Evolutionary conservation across 2,888 invertebrate genomes (phyloP).

Genomic region (Creontiades dilutus): DNA sequence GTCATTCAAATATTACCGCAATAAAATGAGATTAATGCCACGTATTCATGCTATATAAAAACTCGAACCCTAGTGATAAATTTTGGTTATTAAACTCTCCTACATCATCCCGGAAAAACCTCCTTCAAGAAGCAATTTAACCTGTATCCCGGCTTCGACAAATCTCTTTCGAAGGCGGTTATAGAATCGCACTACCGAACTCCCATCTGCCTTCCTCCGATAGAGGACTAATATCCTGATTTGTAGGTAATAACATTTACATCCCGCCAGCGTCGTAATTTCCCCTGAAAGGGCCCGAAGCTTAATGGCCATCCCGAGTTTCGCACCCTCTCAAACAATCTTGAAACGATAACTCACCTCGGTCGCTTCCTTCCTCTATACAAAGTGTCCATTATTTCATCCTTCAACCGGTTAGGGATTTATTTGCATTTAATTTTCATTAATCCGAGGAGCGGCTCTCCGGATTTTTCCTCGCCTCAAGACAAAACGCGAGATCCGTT

Average conservation of each 20-base stretch:
- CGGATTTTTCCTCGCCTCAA: slow-evolving; percentile 7
- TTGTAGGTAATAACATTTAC: slow-evolving; percentile 66
- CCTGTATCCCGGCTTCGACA: not conserved
- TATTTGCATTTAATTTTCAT: slow-evolving; percentile 66
- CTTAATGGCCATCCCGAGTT: slow-evolving; percentile 12
- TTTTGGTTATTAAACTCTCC: not conserved
- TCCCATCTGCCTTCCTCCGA: slow-evolving; percentile 51
- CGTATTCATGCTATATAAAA: too few species aligned
- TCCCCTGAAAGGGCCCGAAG: slow-evolving; percentile 42
- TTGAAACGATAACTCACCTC: slow-evolving; percentile 42
- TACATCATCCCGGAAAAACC: slow-evolving; percentile 10
- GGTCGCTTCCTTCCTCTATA: slow-evolving; percentile 23
- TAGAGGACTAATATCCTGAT: slow-evolving; percentile 66
- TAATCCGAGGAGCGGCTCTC: slow-evolving; percentile 22
- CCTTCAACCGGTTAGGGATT: slow-evolving; percentile 52
- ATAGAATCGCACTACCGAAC: slow-evolving; percentile 40
- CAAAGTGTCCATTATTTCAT: slow-evolving; percentile 64
- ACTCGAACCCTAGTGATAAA: too few species aligned
- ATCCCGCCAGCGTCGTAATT: slow-evolving; percentile 58
- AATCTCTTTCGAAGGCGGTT: slow-evolving; percentile 43
- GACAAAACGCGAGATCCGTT: not conserved
- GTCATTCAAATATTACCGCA: too few species aligned
- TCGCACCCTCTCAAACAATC: slow-evolving; percentile 52
- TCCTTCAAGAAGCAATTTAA: not conserved
- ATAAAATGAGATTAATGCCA: too few species aligned